Conservation (phyloP, 2,888 invertebrate genomes). For the Chymomyza procnemis region DNA sequence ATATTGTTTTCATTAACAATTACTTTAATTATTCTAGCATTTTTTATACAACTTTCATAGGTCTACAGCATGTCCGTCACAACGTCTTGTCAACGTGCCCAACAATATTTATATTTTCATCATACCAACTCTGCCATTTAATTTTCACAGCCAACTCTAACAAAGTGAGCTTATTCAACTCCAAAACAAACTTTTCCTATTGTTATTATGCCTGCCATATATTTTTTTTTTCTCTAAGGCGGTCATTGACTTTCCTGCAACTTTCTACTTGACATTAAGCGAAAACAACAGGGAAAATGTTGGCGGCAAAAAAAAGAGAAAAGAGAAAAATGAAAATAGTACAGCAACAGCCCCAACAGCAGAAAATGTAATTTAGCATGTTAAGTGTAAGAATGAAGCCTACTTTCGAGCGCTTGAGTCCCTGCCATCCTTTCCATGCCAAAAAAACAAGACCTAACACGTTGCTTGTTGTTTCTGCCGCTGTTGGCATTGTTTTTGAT, state of each 20-base stretch:
- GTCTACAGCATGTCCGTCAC: slow-evolving; percentile 23
- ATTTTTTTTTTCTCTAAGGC: slow-evolving; percentile 26
- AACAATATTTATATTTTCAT: slow-evolving; percentile 51
- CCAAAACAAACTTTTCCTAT: slow-evolving; percentile 63
- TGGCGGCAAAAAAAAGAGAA: background rate
- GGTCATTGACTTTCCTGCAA: slow-evolving; percentile 68
- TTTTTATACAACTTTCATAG: slow-evolving; percentile 32
- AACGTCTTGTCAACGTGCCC: slow-evolving; percentile 42
- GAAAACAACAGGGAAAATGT: slow-evolving; percentile 45
- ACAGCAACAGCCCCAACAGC: slow-evolving; percentile 34
- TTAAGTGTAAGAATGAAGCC: slow-evolving; percentile 71
- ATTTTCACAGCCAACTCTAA: slow-evolving; percentile 44
- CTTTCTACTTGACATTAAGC: slow-evolving; percentile 68
- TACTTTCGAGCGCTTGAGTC: slow-evolving; percentile 50
- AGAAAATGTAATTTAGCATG: slow-evolving; percentile 62
- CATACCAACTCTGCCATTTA: slow-evolving; percentile 11
- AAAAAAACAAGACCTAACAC: background rate
- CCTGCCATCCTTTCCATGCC: background rate
- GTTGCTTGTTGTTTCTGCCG: slow-evolving; percentile 46
- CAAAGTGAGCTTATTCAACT: slow-evolving; percentile 67
- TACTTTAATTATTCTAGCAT: background rate
- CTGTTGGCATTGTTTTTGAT: too few species aligned
- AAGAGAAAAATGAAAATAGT: background rate
- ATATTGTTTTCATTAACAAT: too few species aligned
- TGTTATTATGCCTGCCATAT: slow-evolving; percentile 57